Evolutionary conservation across 2,888 invertebrate genomes (phyloP).

Genomic region (Andrena flavipes): DNA sequence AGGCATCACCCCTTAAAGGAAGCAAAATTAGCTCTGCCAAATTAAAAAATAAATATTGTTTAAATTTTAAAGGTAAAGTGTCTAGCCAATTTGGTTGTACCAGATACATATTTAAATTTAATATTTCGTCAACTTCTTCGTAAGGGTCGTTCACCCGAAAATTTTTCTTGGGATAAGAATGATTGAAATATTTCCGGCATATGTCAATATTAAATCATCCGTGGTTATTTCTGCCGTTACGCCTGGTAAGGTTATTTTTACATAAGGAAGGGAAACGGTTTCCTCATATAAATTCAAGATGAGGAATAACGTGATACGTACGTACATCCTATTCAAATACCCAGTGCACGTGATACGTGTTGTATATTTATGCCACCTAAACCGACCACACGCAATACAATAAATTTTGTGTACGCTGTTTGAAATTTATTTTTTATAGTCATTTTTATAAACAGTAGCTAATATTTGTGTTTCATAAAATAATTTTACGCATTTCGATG

Average conservation of each 20-base stretch:
- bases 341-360: slow-evolving; percentile 33
- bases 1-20: too few species aligned
- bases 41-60: too few species aligned
- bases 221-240: slow-evolving; percentile 11
- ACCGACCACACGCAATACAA: slow-evolving; percentile 14
- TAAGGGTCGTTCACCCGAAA: not conserved
- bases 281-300: slow-evolving; percentile 44
- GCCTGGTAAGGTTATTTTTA: slow-evolving; percentile 10
- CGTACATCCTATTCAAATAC: slow-evolving; percentile 29
- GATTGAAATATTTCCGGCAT: slow-evolving; percentile 31
- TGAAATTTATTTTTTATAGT: slow-evolving; percentile 30
- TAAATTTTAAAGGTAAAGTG: too few species aligned
- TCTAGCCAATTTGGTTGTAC: not conserved
- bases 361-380: slow-evolving; percentile 34
- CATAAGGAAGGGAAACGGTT: slow-evolving; percentile 15
- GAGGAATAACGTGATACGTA: slow-evolving; percentile 23
- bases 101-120: not conserved
- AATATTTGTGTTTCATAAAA: too few species aligned
- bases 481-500: too few species aligned
- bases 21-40: too few species aligned
- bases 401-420: not conserved
- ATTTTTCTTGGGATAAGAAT: not conserved
- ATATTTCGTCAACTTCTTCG: not conserved
- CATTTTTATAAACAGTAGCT: too few species aligned
- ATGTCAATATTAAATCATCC: slow-evolving; percentile 16